Base-by-base conservation (phyloP, 2,888 invertebrate genomes). In the Crepidodera aurea region DNA sequence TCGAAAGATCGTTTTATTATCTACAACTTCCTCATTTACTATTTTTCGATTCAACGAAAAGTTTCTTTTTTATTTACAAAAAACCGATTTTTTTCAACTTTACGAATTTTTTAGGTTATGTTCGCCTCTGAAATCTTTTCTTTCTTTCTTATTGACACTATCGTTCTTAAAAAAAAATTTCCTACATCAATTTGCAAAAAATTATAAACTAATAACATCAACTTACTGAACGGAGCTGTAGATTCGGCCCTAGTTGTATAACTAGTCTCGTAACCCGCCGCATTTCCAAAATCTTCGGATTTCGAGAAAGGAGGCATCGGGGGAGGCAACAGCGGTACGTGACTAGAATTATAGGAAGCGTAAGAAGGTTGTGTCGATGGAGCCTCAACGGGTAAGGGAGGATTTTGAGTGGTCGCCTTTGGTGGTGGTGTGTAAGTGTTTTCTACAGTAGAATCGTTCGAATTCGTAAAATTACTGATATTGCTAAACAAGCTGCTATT, bases 261-360 rank as follows among this genome's bases (percentile, higher is more conserved):
- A 32, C 54, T 54, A 12, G 54, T 48, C 10, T 60, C 65, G 40
- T 59, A 66, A 25, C 39, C 60, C 13, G 62, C 62, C 27, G 63
- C 44, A 56, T 32, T 64, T 10, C 40, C 61, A 46, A 65, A 65
- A 60, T 67, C 65, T 22, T 70, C 73, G 6, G 71, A 58, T 63
- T 76, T 72, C 5, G 74, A 75, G 60, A 81, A 80, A 1, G 81
- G 86, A 22, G 74, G 84, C 75, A 71, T 84, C 0, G 82, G 80
- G 5, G 84, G 87, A 1, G 89, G 87, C 40, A 86, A 83, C 1
- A 87, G 83, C 0, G 86, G 86, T 1, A 85, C 84, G 62, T 77
- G 77, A 10, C 68, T 67, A 22, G 69, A 71, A 63, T 62, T 67
- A 10, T 64, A 65, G 12, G 57, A 56, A n/a, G 3, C 22, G 53